Evolutionary conservation across 2,113 vertebrate species (phyloP).

Genomic region (Puma concolor): DNA sequence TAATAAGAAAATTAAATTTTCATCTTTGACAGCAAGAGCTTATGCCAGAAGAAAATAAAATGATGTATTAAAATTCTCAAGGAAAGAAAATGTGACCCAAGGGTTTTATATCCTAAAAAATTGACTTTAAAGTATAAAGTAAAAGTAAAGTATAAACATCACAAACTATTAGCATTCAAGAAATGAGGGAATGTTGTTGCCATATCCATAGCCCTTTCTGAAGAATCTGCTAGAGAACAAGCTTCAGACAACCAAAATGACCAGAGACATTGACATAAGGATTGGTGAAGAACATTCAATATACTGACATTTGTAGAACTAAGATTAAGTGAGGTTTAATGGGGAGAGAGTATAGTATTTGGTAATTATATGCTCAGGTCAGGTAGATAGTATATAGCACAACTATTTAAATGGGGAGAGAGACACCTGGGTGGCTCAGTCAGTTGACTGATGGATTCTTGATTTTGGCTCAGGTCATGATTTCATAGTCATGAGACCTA

Average conservation of each 20-base stretch:
- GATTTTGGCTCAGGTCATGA: too few species aligned
- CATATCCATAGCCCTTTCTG: background rate
- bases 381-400: background rate
- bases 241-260: background rate
- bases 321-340: background rate
- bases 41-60: slow-evolving; percentile 6
- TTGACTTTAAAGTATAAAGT: background rate
- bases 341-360: background rate
- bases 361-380: background rate
- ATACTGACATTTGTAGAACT: background rate
- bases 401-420: background rate
- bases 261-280: background rate
- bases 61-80: background rate
- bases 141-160: background rate
- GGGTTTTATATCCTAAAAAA: background rate
- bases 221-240: background rate
- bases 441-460: too few species aligned
- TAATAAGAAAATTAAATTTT: background rate
- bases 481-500: too few species aligned
- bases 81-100: background rate
- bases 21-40: background rate
- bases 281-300: background rate
- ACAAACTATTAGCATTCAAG: background rate
- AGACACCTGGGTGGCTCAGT: too few species aligned
- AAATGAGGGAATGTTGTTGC: background rate